Base-by-base conservation (phyloP, 2,888 invertebrate species). In the Chaetogeoica ovagalla region DNA sequence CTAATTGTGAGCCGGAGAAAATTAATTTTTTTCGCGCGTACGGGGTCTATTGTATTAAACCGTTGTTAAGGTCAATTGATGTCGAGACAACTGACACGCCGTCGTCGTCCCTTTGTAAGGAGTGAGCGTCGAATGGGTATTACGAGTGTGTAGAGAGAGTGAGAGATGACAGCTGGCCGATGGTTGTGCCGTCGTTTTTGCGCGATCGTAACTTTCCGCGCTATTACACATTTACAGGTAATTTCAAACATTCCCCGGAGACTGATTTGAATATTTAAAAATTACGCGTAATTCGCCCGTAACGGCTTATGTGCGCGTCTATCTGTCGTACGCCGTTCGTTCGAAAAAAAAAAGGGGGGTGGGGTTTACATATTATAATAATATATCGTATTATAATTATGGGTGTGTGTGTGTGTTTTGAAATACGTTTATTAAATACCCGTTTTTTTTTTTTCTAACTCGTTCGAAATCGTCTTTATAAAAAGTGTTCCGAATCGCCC, bases 161-260 rank as follows among this genome's bases (percentile, higher is more conserved):
- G 30, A 30, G 30, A 30, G 30, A 30, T 4, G 4, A 4, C 30
- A 2, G 30, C 1, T 30, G 30, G 52, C 69, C 69, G 77, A 30
- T 62, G 62, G 68, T 60, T 60, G 59, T 70, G 37, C 69, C 39
- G 77, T 60, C 69, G 52, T 70, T 77, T 62, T 70, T 52, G 69
- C 62, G 71, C 62, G 71, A 79, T 71, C 55, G 57, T 79, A 69
- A 71, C 79, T 79, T 79, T 79, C 71, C 71, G 43, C 55, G 71
- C 71, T 79, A 79, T 71, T 79, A 57, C 79, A 62, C 71, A 71
- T 79, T 13, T n/a, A n/a, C 71, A n/a, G 79, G 79, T 63, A 71
- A 79, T 79, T 79, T 71, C 43, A 63, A 79, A 79, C 62, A 79
- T 70, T 79, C 30, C 4, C 30, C 30, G 43, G 7, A 79, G 63